These are phyloP conservation scores for Rhyacichthys aspro DNA, from an alignment of 2,797 vertebrate species.

Conservation along the genomic window DNA sequence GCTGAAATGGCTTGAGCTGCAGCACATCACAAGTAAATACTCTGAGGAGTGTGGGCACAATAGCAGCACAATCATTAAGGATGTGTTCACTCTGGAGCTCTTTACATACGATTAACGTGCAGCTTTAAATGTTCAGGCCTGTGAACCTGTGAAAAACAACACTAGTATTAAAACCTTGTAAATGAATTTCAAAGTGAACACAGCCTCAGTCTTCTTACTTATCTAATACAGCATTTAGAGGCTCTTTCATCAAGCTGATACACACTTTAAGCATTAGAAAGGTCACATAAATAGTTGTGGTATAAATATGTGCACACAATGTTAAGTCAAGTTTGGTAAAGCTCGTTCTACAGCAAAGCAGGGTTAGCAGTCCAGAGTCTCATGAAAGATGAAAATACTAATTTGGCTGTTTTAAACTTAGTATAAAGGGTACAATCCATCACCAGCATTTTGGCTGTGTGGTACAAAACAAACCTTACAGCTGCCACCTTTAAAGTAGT, in stretches of 20 bases:
- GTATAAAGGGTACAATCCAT: slow-evolving; percentile 1
- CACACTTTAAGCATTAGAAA: slow-evolving; percentile 66
- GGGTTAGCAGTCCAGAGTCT: slow-evolving; percentile 23
- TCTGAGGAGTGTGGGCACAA: slow-evolving; percentile 50
- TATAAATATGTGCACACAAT: slow-evolving; percentile 71
- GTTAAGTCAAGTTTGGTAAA: slow-evolving; percentile 44
- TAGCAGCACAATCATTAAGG: slow-evolving; percentile 54
- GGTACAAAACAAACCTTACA: slow-evolving; percentile 41
- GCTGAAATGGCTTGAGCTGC: slow-evolving; percentile 8
- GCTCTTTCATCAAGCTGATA: slow-evolving; percentile 37
- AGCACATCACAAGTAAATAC: slow-evolving; percentile 49
- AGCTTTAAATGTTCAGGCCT: slow-evolving; percentile 1
- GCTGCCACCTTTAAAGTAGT: slow-evolving; percentile 44
- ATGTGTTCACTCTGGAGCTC: slow-evolving; percentile 31
- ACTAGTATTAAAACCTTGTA: background rate
- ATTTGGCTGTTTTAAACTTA: slow-evolving; percentile 23
- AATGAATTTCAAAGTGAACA: slow-evolving; percentile 20
- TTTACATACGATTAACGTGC: slow-evolving; percentile 5
- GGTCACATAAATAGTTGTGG: slow-evolving; percentile 69
- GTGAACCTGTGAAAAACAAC: background rate
- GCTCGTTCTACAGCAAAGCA: slow-evolving; percentile 39
- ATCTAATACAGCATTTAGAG: slow-evolving; percentile 65
- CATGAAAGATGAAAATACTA: slow-evolving; percentile 56
- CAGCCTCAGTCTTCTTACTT: slow-evolving; percentile 14
- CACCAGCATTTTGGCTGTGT: background rate